phyloP scores from a whole-genome alignment of 2,113 vertebrate genomes.

The Saccopteryx leptura region DNA sequence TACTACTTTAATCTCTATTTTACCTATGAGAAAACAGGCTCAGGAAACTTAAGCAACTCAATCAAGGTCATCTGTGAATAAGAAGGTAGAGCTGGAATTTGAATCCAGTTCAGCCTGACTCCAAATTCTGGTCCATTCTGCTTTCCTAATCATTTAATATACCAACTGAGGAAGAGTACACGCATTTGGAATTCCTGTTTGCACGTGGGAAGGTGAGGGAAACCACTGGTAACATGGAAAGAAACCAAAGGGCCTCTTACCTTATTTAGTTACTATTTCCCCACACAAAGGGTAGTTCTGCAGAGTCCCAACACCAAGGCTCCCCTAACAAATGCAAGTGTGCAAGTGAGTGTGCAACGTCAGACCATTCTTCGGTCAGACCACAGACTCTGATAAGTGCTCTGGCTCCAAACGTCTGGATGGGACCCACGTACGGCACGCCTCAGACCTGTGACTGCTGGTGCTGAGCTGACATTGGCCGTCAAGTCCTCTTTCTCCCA shows the following conservation, averaged over 20 bases:
- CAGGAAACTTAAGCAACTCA: conserved; percentile 22
- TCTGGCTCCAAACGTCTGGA: neutral
- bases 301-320: neutral
- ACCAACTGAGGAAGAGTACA: neutral
- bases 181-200: conserved; percentile 46
- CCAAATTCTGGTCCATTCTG: conserved; percentile 3
- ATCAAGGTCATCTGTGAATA: neutral
- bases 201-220: conserved; percentile 27
- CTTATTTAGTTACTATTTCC: conserved; percentile 42
- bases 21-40: conserved; percentile 1
- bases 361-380: neutral
- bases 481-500: neutral
- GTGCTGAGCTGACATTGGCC: too few relatives aligned
- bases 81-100: neutral
- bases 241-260: conserved; percentile 54
- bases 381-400: neutral
- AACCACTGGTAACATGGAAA: conserved; percentile 42
- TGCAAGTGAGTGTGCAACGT: neutral
- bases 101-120: neutral
- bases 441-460: neutral
- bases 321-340: neutral
- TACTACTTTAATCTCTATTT: conserved; percentile 14
- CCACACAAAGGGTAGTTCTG: neutral
- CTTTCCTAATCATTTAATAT: conserved; percentile 38
- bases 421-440: accelerated